A percentile compares a stretch with the other conserved stretches of the same genome.
Evolutionary conservation across 2,113 vertebrate genomes (phyloP).

Genomic region (Emberiza fucata): DNA sequence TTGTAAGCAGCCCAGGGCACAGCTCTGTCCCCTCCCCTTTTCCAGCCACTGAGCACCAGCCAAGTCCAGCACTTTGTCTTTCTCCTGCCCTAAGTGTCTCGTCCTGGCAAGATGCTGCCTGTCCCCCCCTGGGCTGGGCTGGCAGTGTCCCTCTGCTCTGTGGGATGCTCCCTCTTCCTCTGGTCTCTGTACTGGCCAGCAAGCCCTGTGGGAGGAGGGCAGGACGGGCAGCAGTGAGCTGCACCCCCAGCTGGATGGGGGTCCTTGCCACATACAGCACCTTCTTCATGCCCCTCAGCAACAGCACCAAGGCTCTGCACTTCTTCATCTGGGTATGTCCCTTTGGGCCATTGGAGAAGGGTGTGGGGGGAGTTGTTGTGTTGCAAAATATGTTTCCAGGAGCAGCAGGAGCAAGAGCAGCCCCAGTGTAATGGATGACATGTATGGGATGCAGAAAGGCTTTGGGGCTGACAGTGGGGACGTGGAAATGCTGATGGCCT

Average conservation of each 20-base stretch:
- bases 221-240: slow-evolving; percentile 31
- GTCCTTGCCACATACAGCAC: slow-evolving; percentile 77
- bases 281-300: slow-evolving; percentile 79
- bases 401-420: not conserved
- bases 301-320: slow-evolving; percentile 75
- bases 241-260: slow-evolving; percentile 60
- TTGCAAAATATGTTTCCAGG: not conserved
- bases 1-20: not conserved
- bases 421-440: not conserved
- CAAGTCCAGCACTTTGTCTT: not conserved
- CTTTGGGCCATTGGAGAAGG: not conserved
- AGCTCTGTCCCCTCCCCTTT: not conserved
- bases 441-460: not conserved
- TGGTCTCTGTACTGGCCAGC: slow-evolving; percentile 60
- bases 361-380: fast-evolving
- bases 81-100: not conserved
- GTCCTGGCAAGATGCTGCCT: fast-evolving
- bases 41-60: not conserved
- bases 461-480: not conserved
- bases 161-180: not conserved
- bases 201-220: slow-evolving; percentile 55
- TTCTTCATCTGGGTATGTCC: slow-evolving; percentile 80
- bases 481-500: not conserved
- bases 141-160: not conserved
- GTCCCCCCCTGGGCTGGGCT: fast-evolving